Evolutionary conservation across 2,888 invertebrate species (phyloP), one percentile per base, ranked within the genome.

Genomic region (Ecliptopera silaceata): DNA sequence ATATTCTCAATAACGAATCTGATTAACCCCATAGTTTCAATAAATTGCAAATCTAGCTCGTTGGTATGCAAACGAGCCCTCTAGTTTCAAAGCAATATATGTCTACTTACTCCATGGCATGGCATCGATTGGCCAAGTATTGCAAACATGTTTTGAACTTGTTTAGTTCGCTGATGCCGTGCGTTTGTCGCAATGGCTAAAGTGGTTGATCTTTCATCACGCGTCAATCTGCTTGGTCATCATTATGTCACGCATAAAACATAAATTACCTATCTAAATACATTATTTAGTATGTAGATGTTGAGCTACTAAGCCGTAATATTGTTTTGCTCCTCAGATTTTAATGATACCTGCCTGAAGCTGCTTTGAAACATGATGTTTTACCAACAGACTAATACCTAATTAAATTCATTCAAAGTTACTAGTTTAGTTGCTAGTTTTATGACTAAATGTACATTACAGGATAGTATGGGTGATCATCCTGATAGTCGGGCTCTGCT

Each of bases 391-490:
- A n/a, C n/a, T n/a, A n/a, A n/a, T n/a, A n/a, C n/a, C n/a, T n/a
- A n/a, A n/a, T n/a, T n/a, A n/a, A n/a, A n/a, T n/a, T n/a, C n/a
- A n/a, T n/a, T n/a, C n/a, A n/a, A n/a, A n/a, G n/a, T n/a, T n/a
- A n/a, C n/a, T 3, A 34, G 34, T 11, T 0, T 11, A 11, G 8
- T 29, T 8, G 31, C 11, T 31, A 3, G 11, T 31, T 11, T 6
- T 31, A 31, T 11, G 3, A 6, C 13, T 12, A 26, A 29, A 13
- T n/a, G n/a, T n/a, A n/a, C 6, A 12, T 12, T 60, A 43, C 77
- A 91, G 90, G 64, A 47, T 80, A 20, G 74, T 91, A 41, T 92
- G 92, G 91, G 70, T 80, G 42, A 64, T 87, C 55, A 85, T 82
- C 12, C 71, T 92, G 64, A 70, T 88, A 4, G 68, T 84, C 31